Conservation (phyloP, 2,797 vertebrate genomes). For the Geotrypetes seraphini region DNA sequence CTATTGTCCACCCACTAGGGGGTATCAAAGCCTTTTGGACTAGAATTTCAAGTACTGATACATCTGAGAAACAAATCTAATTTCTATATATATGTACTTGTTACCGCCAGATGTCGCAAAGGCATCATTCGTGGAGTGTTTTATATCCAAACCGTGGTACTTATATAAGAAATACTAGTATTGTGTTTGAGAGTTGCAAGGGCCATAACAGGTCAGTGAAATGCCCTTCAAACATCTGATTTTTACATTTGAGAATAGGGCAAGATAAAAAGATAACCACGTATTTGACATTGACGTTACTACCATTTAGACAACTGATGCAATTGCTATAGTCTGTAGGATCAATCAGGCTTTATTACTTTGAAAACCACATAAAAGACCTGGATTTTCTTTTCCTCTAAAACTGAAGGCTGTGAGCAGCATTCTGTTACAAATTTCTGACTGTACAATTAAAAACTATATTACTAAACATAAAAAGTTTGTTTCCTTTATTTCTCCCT, state of each 20-base stretch:
- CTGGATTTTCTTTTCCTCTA: too few relatives aligned
- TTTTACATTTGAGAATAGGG: slow-evolving; percentile 84
- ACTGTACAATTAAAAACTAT: slow-evolving; percentile 15
- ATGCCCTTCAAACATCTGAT: slow-evolving; percentile 96
- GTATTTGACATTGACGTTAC: slow-evolving; percentile 76
- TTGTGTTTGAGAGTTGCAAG: slow-evolving; percentile 64
- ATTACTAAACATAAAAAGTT: slow-evolving; percentile 7
- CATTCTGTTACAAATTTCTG: slow-evolving; percentile 10
- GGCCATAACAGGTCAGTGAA: slow-evolving; percentile 93
- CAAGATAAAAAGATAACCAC: slow-evolving; percentile 76
- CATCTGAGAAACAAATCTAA: slow-evolving; percentile 54
- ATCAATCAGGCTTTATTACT: slow-evolving; percentile 50
- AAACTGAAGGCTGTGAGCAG: slow-evolving; percentile 18
- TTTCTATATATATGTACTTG: slow-evolving; percentile 72
- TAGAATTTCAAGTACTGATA: slow-evolving; percentile 56
- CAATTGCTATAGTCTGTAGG: slow-evolving; percentile 60
- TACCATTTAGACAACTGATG: slow-evolving; percentile 62
- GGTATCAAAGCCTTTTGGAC: slow-evolving; percentile 88
- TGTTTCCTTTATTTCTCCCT: slow-evolving; percentile 7
- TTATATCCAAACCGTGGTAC: slow-evolving; percentile 79
- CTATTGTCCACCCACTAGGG: slow-evolving; percentile 85
- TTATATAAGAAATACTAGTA: slow-evolving; percentile 76
- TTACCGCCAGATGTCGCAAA: slow-evolving; percentile 99
- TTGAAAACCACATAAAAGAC: slow-evolving; percentile 34
- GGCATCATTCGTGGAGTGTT: slow-evolving; percentile 76